phyloP scores from a whole-genome alignment of 2,113 vertebrate genomes.

The Bubalus kerabau region DNA sequence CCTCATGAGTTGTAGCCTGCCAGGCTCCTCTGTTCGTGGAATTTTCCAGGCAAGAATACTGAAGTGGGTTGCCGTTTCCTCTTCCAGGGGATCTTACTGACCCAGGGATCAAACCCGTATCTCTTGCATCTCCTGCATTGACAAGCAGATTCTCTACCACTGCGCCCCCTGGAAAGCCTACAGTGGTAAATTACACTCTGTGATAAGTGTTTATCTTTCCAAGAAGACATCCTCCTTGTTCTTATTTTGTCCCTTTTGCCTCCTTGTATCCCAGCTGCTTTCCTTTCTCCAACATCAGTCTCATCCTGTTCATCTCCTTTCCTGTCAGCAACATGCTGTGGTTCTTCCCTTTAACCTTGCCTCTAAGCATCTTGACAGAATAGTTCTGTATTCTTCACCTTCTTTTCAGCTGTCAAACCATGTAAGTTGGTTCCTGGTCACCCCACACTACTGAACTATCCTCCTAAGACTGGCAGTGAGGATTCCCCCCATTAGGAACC shows the following conservation, averaged over 20 bases:
- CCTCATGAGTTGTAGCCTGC: background rate
- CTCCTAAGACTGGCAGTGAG: background rate
- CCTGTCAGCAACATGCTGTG: background rate
- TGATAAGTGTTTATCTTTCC: background rate
- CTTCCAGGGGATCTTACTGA: background rate
- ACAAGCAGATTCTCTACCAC: background rate
- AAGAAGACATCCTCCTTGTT: background rate
- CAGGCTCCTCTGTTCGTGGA: background rate
- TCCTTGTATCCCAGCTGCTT: background rate
- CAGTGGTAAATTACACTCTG: background rate
- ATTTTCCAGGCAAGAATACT: background rate
- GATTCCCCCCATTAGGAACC: background rate
- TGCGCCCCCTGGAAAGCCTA: background rate
- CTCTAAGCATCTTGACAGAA: background rate
- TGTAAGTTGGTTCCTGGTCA: background rate
- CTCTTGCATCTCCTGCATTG: background rate
- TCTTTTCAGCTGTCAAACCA: background rate
- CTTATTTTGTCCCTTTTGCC: background rate
- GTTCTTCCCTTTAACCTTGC: background rate
- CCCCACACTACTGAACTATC: background rate
- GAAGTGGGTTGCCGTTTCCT: background rate
- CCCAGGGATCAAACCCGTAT: background rate
- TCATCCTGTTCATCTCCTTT: background rate
- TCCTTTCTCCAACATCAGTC: background rate
- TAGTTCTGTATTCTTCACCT: background rate